phyloP scores from a whole-genome alignment of 2,797 vertebrate genomes.

The Valencia hispanica region DNA sequence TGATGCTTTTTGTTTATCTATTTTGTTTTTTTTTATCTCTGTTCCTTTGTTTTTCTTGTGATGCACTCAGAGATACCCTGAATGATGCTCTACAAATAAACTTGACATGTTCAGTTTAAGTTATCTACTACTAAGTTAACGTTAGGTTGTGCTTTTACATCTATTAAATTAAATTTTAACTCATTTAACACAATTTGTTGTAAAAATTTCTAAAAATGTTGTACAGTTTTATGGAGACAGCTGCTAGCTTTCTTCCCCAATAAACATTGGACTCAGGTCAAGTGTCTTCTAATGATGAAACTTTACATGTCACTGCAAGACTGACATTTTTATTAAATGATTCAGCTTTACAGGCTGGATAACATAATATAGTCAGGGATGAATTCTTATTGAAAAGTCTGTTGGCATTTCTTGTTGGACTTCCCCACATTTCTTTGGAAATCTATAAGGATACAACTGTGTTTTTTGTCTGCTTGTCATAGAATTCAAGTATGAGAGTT shows the following conservation, averaged over 20 bases:
- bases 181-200: neutral
- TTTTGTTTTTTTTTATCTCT: neutral
- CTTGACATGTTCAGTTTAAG: neutral
- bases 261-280: neutral
- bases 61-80: neutral
- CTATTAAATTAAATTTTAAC: neutral
- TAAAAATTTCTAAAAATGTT: too few relatives aligned
- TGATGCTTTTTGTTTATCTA: neutral
- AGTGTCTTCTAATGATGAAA: neutral
- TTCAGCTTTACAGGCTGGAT: neutral
- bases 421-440: neutral
- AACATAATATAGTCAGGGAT: neutral
- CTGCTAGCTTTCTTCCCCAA: neutral
- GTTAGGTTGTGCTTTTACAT: neutral
- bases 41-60: neutral
- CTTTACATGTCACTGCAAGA: constrained; percentile 3
- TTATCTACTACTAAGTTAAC: neutral
- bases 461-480: neutral
- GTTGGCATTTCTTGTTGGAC: neutral
- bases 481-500: neutral
- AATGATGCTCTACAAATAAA: neutral
- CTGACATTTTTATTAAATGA: constrained; percentile 4
- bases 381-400: neutral
- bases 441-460: neutral
- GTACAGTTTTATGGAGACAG: neutral